Percentiles rank a stretch among this genome's conserved stretches.
Evolutionary conservation across 2,113 vertebrate species (phyloP).

Genomic region (Psittacara wagleri): DNA sequence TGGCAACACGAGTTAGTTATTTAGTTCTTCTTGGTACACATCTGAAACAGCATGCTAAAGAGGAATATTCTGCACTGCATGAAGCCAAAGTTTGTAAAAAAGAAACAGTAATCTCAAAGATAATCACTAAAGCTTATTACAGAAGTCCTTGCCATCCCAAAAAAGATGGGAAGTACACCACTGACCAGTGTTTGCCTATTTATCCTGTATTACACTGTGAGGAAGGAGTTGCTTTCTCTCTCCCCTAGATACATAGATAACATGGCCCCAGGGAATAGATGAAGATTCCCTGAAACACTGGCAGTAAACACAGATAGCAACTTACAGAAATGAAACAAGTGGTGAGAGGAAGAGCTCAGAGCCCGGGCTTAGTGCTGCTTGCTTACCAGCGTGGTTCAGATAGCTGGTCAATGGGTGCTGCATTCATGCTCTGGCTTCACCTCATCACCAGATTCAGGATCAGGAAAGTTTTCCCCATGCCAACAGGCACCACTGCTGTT

Average conservation of each 20-base stretch:
- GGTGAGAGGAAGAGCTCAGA: neutral
- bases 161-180: neutral
- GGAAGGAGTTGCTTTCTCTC: neutral
- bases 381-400: neutral
- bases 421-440: neutral
- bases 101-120: neutral
- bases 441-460: neutral
- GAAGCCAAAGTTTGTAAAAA: neutral
- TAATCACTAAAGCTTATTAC: neutral
- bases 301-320: neutral
- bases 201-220: neutral
- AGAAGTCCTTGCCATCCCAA: neutral
- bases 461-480: neutral
- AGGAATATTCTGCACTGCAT: neutral
- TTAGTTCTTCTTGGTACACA: neutral
- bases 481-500: neutral
- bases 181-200: neutral
- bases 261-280: rapidly evolving
- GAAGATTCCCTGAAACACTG: neutral
- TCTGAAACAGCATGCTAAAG: neutral
- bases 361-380: neutral
- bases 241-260: rapidly evolving
- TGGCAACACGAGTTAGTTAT: neutral
- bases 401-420: neutral
- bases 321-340: neutral